phyloP scores from a whole-genome alignment of 2,888 invertebrate genomes.

The Carterocephalus palaemon region DNA sequence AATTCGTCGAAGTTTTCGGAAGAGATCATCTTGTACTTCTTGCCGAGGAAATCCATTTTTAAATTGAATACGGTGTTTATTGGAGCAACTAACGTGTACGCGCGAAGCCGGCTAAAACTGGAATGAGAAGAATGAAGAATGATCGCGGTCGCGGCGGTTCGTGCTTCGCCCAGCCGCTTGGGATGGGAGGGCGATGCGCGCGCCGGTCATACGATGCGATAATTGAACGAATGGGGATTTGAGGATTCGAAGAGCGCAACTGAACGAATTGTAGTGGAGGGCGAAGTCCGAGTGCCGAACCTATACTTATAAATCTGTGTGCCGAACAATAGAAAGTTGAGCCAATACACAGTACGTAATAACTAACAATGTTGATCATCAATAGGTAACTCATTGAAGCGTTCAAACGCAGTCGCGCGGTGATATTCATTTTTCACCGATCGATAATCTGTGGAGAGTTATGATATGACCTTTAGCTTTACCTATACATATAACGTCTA shows the following conservation, averaged over 20 bases:
- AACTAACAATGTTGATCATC: no score
- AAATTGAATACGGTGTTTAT: slow-evolving; percentile 34
- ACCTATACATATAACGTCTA: no score
- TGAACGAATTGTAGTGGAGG: slow-evolving; percentile 36
- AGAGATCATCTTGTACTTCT: slow-evolving; percentile 88
- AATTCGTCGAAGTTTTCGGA: slow-evolving; percentile 94
- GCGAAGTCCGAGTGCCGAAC: no score
- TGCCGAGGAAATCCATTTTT: slow-evolving; percentile 80
- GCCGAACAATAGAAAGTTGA: no score
- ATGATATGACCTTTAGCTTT: no score
- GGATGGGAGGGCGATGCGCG: slow-evolving; percentile 19
- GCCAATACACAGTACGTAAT: no score
- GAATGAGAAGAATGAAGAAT: slow-evolving; percentile 48
- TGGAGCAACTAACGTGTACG: slow-evolving; percentile 36
- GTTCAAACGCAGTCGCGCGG: no score
- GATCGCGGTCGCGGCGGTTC: slow-evolving; percentile 30
- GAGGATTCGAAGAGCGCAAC: slow-evolving; percentile 36
- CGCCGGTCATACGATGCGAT: slow-evolving; percentile 29
- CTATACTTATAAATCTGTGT: no score
- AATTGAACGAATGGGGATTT: slow-evolving; percentile 42
- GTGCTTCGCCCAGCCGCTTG: no score
- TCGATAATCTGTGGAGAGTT: no score
- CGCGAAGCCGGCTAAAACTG: slow-evolving; percentile 51
- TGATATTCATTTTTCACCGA: no score
- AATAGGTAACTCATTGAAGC: no score